Conservation (phyloP, 2,888 invertebrate species). For the Drosophila kokeensis region DNA sequence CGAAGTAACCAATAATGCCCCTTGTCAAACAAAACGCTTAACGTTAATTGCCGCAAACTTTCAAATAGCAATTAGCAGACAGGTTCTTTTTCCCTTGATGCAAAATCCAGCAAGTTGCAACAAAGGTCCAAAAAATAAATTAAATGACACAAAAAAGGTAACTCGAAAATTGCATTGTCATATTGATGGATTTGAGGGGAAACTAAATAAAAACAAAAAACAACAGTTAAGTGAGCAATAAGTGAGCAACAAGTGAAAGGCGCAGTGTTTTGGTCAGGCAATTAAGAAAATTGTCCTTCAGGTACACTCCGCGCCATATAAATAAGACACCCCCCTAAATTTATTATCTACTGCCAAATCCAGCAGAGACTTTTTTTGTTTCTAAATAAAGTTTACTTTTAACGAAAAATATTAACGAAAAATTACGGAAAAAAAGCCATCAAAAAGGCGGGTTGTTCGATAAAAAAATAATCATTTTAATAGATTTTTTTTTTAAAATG, state of each 20-base stretch:
- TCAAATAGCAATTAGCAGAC: slow-evolving; percentile 68
- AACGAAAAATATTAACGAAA: too few species aligned
- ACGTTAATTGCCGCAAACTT: slow-evolving; percentile 35
- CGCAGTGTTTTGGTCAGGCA: slow-evolving; percentile 2
- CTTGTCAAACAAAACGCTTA: slow-evolving; percentile 24
- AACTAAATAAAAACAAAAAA: slow-evolving; percentile 5
- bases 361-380: background rate
- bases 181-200: slow-evolving; percentile 49
- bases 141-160: slow-evolving; percentile 25
- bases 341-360: background rate
- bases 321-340: background rate
- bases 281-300: slow-evolving; percentile 21
- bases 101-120: slow-evolving; percentile 11
- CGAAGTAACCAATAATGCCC: slow-evolving; percentile 33
- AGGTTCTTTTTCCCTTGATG: slow-evolving; percentile 28
- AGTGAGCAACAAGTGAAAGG: slow-evolving; percentile 65
- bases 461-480: background rate
- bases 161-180: slow-evolving; percentile 64
- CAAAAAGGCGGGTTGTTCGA: background rate
- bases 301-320: background rate
- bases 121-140: slow-evolving; percentile 8
- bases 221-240: slow-evolving; percentile 27
- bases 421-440: background rate
- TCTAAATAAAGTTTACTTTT: background rate
- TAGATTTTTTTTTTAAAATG: background rate